Evolutionary conservation across 2,888 invertebrate genomes (phyloP), one percentile per base, ranked within the genome.

Genomic region (Trilocha varians): DNA sequence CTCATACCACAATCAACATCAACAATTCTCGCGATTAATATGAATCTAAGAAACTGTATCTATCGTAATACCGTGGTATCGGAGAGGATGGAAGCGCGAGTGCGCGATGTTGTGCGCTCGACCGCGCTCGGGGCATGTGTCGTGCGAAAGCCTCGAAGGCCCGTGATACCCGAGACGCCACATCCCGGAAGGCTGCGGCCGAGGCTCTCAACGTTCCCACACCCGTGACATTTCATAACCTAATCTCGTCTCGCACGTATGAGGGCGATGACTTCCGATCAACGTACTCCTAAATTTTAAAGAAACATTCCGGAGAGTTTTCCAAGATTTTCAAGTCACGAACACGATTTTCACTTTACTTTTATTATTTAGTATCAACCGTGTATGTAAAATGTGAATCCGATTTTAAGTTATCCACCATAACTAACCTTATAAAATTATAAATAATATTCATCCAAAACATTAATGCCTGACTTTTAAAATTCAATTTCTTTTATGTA

Each of bases 171-270:
- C 64, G 79, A 78, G 68, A 66, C 78, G 67, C 78, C 72, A 86
- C 86, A 86, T 87, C 87, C 87, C 86, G 86, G 87, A 87, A 80
- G 74, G 69, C 62, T 84, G 78, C 58, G 78, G 77, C 72, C 51
- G 55, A 46, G 57, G 52, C 51, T 50, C 46, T 46, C 47, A 32
- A 42, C 53, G 70, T 75, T 75, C 72, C 71, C 75, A 75, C 75
- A 70, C 56, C 52, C n/a, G 16, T n/a, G 36, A n/a, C 36, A 16
- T 36, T 36, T 36, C 36, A 16, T 16, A 36, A 14, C 16, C 16
- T 16, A 16, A 16, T 36, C 16, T n/a, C 16, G 16, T n/a, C 6
- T 15, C 16, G 16, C 36, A 16, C n/a, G 16, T 15, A n/a, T n/a
- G 15, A 16, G 15, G 36, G 15, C 16, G 16, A 16, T 16, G 16